Base-by-base conservation (phyloP, 2,888 invertebrate species). In the Eledona agricola region DNA sequence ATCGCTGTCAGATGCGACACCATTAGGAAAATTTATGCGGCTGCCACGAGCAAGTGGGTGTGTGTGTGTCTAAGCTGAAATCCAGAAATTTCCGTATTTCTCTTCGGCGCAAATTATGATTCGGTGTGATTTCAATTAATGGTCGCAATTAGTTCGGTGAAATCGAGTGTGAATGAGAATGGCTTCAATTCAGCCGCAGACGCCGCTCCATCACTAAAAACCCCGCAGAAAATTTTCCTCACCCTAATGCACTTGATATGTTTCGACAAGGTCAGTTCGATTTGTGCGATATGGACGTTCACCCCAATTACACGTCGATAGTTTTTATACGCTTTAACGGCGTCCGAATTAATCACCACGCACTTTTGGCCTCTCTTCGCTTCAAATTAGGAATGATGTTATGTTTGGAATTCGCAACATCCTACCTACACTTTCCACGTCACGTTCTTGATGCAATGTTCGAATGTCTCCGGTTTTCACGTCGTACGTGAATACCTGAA, bases 261-360 rank as follows among this genome's bases (percentile, higher is more conserved):
- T 47, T 26, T 28, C 31, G 26, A 29, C 51, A 43, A 57, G 56
- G 57, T 58, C 58, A 51, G 32, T 37, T 52, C 51, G 49, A 54
- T 35, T 54, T 53, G 55, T 38, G 55, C n/a, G n/a, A 45, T 50
- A 51, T 43, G 53, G 53, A 38, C 58, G 26, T 62, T 62, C 62
- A 62, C 59, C 62, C 58, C 62, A 59, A 61, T 61, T 59, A 61
- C 35, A 22, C 17, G 15, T 26, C 17, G 12, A 20, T 47, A 47
- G 35, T 46, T 46, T 37, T 47, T 47, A 47, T 37, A 37, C 10
- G 19, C 11, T 22, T 28, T 47, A 11, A 37, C 22, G 20, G 6
- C 4, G 29, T 29, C 15, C 10, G 9, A 11, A 10, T 26, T 11
- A 26, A 26, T 6, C 9, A 26, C 3, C 19, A 19, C 7, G 3